Evolutionary conservation across 2,888 invertebrate genomes (phyloP), one percentile per base, ranked within the genome.

Genomic region (Monoplex corrugatus): DNA sequence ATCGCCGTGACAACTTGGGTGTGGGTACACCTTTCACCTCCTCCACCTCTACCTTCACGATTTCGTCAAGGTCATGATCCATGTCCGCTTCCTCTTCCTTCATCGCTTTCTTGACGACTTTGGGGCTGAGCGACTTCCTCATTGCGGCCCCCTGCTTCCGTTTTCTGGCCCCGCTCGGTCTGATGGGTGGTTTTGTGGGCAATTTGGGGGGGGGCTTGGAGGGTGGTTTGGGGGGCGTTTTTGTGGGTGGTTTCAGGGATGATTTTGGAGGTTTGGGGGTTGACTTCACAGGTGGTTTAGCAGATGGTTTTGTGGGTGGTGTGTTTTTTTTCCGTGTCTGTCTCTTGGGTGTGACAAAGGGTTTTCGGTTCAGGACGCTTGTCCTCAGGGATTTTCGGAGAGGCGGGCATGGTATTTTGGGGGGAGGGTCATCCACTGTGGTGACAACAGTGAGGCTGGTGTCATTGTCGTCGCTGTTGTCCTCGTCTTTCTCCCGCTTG

Each of bases 331-430:
- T 2, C 2, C 43, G 78, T 40, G 78, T 32, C 16, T 45, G 32
- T 19, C 19, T 57, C 57, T 57, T 83, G 32, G 82, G 82, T 16
- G n/a, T 45, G 13, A 45, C 82, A 13, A 83, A 45, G 2, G 82
- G 82, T 38, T 84, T 84, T 16, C 84, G 84, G 35, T 84, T 84
- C 57, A 84, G 45, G 2, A 83, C 82, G 32, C 82, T 83, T n/a
- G 84, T 84, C 32, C 84, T n/a, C 19, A 10, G 38, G 57, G 84
- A 84, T 38, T 84, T 84, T 38, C 84, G 32, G 35, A 50, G 84
- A 0, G 84, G 50, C 28, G 84, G 84, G 19, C 19, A 8, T 10
- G 84, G 35, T 32, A 23, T 50, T 44, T 32, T 19, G 38, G 84
- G 28, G 23, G 57, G 1, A 10, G 23, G 35, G 78, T 2, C 40